Base-by-base conservation (phyloP, 2,888 invertebrate species). In the Lomographa bimaculata region DNA sequence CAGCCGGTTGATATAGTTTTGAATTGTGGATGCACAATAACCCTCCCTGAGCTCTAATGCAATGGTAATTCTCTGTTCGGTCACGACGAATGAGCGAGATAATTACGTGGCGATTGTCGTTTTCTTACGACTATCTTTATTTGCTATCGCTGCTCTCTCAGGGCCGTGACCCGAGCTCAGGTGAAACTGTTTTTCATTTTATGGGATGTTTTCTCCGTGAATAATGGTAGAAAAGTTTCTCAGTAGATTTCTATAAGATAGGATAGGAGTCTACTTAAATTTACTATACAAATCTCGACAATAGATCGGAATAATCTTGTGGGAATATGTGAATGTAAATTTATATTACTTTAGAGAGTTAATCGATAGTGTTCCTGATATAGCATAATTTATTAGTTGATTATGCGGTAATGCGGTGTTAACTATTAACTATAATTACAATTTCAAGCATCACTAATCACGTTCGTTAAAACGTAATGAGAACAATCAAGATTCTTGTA, bases 11-110 rank as follows among this genome's bases (percentile, higher is more conserved):
- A 82, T 89, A 89, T 89, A 89, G 78, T 87, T 87, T 78, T 79
- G 83, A 49, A 79, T 83, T 67, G 77, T 79, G 62, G 82, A 82
- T 83, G 80, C 81, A 82, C 75, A 75, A 66, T 70, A 73, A 72
- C 81, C 80, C 83, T 84, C 79, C 80, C 83, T 79, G 80, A 76
- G 78, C 67, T 79, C 76, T 79, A 79, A 81, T 80, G 86, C 84
- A 81, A 72, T 77, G 73, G 74, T 72, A 72, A 82, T 83, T 82
- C 36, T 71, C 68, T 73, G 76, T 75, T 75, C 68, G 72, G 87
- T 85, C 87, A 85, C 87, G 84, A 86, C 78, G 77, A 83, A 83
- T 78, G 73, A 80, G 73, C 81, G 68, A 79, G 78, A 81, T 84
- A 87, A 87, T 89, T 84, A 78, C 71, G 72, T 71, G 72, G 76